phyloP scores from a whole-genome alignment of 2,797 vertebrate species.

The Amblyraja radiata region DNA sequence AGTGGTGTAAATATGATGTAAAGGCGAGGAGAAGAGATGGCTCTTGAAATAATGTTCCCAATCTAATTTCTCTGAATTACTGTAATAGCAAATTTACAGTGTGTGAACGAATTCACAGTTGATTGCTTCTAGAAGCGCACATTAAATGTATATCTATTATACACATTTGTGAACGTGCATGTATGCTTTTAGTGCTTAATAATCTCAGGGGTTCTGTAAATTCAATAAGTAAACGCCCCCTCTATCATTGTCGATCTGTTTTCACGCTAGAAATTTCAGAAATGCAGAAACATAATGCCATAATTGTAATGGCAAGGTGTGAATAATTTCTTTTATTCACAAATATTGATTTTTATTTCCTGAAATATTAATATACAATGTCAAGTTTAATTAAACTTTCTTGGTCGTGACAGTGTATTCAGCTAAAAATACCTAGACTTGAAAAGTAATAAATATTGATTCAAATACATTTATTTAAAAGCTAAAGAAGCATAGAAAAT shows the following conservation, averaged over 20 bases:
- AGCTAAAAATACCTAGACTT: background rate
- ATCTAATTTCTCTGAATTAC: constrained; percentile 10
- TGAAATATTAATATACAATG: background rate
- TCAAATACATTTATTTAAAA: background rate
- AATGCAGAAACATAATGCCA: background rate
- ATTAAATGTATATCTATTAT: no score
- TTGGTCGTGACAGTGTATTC: background rate
- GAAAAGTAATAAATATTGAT: background rate
- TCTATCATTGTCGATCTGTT: no score
- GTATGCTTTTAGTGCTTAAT: no score
- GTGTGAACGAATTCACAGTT: no score
- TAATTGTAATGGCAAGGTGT: background rate
- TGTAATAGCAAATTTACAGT: background rate
- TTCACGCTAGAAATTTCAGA: background rate
- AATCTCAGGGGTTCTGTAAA: no score
- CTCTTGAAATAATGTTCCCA: background rate
- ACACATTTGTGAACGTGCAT: no score
- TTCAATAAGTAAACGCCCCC: no score
- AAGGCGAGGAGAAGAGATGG: background rate
- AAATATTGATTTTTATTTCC: background rate
- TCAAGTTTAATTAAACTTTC: background rate
- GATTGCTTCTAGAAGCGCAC: no score
- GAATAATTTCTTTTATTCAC: background rate
- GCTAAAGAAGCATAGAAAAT: background rate
- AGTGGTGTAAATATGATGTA: background rate